Conservation (phyloP, 1,140 invertebrate genomes). For the Saccostrea cuccullata region DNA sequence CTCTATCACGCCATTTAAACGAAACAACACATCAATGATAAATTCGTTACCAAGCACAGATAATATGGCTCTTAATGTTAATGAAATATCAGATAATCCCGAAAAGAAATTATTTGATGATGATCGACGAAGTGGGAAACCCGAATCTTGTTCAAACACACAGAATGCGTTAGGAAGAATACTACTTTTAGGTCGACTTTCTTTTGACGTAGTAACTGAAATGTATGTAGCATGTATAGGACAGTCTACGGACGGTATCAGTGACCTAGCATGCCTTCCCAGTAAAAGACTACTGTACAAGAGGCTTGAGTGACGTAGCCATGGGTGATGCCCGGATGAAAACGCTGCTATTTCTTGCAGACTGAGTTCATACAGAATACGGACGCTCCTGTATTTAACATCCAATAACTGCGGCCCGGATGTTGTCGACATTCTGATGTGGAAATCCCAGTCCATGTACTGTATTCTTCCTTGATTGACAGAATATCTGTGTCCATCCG, state of each 20-base stretch:
- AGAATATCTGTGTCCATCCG: slow-evolving; percentile 62
- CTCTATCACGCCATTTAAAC: slow-evolving; percentile 66
- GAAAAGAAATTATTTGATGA: slow-evolving; percentile 44
- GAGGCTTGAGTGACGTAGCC: slow-evolving; percentile 61
- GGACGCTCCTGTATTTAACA: slow-evolving; percentile 57
- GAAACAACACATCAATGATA: slow-evolving; percentile 67
- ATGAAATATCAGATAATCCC: slow-evolving; percentile 56
- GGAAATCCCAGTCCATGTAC: slow-evolving; percentile 68
- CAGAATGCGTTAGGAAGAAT: slow-evolving; percentile 64
- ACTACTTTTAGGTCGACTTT: slow-evolving; percentile 20
- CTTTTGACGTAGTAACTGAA: slow-evolving; percentile 50
- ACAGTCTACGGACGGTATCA: slow-evolving; percentile 73
- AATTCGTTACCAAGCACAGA: slow-evolving; percentile 64
- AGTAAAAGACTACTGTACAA: slow-evolving; percentile 66
- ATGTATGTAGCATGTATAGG: slow-evolving; percentile 68
- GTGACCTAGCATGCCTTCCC: slow-evolving; percentile 56
- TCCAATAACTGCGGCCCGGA: slow-evolving; percentile 65
- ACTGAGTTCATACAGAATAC: slow-evolving; percentile 70
- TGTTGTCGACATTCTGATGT: slow-evolving; percentile 59
- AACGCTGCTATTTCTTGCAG: slow-evolving; percentile 69
- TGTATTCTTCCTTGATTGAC: slow-evolving; percentile 57
- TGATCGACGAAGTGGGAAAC: slow-evolving; percentile 63
- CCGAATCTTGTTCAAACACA: slow-evolving; percentile 72
- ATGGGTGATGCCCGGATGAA: slow-evolving; percentile 64
- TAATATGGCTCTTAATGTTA: slow-evolving; percentile 61